phyloP scores from a whole-genome alignment of 1,140 invertebrate species.

The Acromyrmex echinatior region DNA sequence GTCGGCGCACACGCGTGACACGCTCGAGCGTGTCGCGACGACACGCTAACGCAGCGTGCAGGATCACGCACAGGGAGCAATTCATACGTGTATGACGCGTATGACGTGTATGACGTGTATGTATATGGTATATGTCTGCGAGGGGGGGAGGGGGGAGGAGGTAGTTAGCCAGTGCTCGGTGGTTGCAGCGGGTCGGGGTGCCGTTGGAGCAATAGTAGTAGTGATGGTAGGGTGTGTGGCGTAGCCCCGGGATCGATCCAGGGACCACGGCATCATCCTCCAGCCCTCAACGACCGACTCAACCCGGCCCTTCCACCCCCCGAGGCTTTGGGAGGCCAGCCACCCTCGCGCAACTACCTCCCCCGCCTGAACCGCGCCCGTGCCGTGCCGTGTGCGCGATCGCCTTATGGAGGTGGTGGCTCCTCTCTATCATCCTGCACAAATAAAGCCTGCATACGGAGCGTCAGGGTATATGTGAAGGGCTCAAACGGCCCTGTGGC shows the following conservation, averaged over 20 bases:
- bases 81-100: too few species aligned
- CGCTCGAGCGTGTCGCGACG: constrained; percentile 46
- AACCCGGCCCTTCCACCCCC: constrained; percentile 51
- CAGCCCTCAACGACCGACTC: constrained; percentile 76
- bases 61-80: constrained; percentile 35
- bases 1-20: constrained; percentile 55
- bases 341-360: neutral
- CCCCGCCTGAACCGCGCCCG: constrained; percentile 1
- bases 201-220: constrained; percentile 42
- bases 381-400: constrained; percentile 15
- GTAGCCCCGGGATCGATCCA: constrained; percentile 71
- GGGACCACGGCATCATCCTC: constrained; percentile 76
- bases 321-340: constrained; percentile 40
- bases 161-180: constrained; percentile 71
- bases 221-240: constrained; percentile 38
- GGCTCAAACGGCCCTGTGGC: constrained; percentile 56
- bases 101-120: too few species aligned
- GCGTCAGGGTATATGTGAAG: constrained; percentile 52
- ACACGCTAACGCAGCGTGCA: constrained; percentile 26
- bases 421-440: constrained; percentile 65
- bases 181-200: constrained; percentile 61
- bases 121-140: neutral
- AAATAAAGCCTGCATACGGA: constrained; percentile 71
- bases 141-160: neutral
- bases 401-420: constrained; percentile 56